These are phyloP conservation scores for Nansenia antarctica DNA, from an alignment of 2,113 vertebrate genomes.

Conservation along the genomic window DNA sequence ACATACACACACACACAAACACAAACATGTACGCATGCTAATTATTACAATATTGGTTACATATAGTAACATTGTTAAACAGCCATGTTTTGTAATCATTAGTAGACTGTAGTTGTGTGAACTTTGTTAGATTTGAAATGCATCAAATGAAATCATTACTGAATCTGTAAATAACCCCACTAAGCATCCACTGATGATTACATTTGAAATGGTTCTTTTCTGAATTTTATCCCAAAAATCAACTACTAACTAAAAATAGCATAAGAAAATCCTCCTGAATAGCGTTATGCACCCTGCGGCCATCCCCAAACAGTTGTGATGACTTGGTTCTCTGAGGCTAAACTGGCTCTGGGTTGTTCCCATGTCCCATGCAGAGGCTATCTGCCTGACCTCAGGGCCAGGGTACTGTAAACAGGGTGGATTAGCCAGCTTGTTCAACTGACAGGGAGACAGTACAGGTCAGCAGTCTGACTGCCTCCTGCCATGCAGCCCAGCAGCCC, in stretches of 20 bases:
- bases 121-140: not conserved
- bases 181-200: not conserved
- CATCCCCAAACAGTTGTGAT: not conserved
- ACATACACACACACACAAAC: constrained; percentile 47
- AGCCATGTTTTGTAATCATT: not conserved
- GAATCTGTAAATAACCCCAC: no score
- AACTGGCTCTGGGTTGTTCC: not conserved
- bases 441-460: constrained; percentile 2
- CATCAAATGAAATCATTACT: not conserved
- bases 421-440: constrained; percentile 24
- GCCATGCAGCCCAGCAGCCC: not conserved
- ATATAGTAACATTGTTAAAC: not conserved
- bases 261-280: not conserved
- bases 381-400: not conserved
- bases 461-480: constrained; percentile 29
- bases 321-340: not conserved
- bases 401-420: constrained; percentile 20
- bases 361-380: not conserved
- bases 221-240: not conserved
- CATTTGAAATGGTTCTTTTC: not conserved
- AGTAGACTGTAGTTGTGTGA: not conserved
- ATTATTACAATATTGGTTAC: no score
- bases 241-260: not conserved
- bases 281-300: no score
- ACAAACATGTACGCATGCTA: not conserved